Base-by-base conservation (phyloP, 2,888 invertebrate genomes). In the Apotomis betuletana region DNA sequence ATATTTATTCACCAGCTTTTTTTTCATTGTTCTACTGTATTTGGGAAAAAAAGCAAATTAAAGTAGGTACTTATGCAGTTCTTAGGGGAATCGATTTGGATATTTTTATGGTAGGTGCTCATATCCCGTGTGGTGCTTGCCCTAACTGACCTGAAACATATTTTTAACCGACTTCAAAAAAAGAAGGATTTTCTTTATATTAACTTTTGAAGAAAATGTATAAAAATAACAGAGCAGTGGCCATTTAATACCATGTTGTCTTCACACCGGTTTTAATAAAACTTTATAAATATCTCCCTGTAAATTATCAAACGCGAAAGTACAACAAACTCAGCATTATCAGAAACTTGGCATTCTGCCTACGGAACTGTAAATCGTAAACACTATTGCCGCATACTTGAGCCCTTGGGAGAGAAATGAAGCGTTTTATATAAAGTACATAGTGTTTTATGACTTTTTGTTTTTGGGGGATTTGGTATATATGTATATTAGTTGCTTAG, bases 281-380 rank as follows among this genome's bases (percentile, higher is more conserved):
- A 36, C n/a, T 38, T 41, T 57, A 44, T 59, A 69, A 69, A 69
- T 70, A 70, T 15, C 54, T 27, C 49, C 15, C 38, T 5, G 44
- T 36, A 46, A 60, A 64, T 65, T 65, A 64, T 70, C 64, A 70
- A 68, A 61, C 12, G 4, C 13, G 15, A 52, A 15, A 64, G 44
- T 57, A 58, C 63, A 15, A 70, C 59, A 46, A 70, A 70, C 54
- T n/a, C 64, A 9, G 13, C 51, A 52, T 44, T 70, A 70, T 70
- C 69, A 61, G n/a, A 13, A 38, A 10, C 44, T 70, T 70, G 70
- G 70, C 64, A 65, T 41, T 46, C 15, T 70, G 70, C 70, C 70
- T 27, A 55, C 52, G 9, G 41, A 55, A 61, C 15, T n/a, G 59
- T 62, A 57, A 61, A 61, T 57, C 46, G 65, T 57, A 65, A 57